A percentile compares a stretch with the other conserved stretches of the same genome.
Conservation (phyloP, 2,888 invertebrate species). For the Drosophila melanosoma region DNA sequence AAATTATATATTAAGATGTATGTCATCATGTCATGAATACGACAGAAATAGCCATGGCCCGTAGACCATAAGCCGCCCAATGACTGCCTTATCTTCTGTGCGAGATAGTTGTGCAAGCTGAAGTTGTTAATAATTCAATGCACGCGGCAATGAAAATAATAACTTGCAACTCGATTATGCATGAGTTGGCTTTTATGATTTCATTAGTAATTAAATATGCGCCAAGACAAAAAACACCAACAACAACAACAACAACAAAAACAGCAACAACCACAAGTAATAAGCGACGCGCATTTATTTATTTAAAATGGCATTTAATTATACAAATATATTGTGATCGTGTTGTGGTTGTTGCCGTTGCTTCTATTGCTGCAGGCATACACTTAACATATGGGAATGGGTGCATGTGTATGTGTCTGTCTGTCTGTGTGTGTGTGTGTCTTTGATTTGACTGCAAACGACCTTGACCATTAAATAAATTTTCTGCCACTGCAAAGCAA, state of each 20-base stretch:
- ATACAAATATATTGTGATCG: conserved; percentile 58
- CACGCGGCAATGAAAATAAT: conserved; percentile 54
- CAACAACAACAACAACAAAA: conserved; percentile 13
- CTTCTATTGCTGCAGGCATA: conserved; percentile 28
- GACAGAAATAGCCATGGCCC: conserved; percentile 29
- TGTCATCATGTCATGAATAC: conserved; percentile 3
- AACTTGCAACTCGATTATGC: conserved; percentile 70
- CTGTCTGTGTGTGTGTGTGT: conserved; percentile 13
- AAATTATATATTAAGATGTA: background rate
- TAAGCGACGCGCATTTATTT: conserved; percentile 60
- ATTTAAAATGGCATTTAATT: conserved; percentile 75
- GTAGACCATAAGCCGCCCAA: conserved; percentile 8
- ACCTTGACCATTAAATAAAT: conserved; percentile 81
- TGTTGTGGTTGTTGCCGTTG: conserved; percentile 30
- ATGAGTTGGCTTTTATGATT: conserved; percentile 66
- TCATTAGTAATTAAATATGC: conserved; percentile 77
- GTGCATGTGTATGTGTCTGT: background rate
- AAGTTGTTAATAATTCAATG: conserved; percentile 27
- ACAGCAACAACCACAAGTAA: conserved; percentile 17
- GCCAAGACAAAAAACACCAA: conserved; percentile 40
- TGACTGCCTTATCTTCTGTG: conserved; percentile 2
- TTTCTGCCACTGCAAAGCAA: conserved; percentile 70
- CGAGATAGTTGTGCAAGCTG: conserved; percentile 30
- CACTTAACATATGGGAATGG: conserved; percentile 20
- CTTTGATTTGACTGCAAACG: conserved; percentile 71